Conservation (phyloP, 2,888 invertebrate genomes). For the Nyleta sp. region DNA sequence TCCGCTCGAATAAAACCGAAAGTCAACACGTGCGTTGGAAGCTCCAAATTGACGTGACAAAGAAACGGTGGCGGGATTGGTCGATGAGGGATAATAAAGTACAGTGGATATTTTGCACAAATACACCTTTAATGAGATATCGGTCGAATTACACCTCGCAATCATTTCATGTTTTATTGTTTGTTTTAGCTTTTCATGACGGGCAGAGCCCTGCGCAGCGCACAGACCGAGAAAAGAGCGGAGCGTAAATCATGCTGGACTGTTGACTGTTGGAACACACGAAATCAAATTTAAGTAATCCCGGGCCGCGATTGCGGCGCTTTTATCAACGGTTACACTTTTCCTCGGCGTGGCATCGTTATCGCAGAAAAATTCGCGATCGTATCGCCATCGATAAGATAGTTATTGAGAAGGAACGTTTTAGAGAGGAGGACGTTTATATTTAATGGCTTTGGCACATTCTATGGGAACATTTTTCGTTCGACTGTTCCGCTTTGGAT, state of each 20-base stretch:
- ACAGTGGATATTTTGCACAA: slow-evolving; percentile 42
- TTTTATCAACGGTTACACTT: slow-evolving; percentile 28
- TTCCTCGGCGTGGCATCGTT: slow-evolving; percentile 10
- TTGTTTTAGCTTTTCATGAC: too few relatives aligned
- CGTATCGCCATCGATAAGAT: slow-evolving; percentile 16
- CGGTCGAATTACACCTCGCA: slow-evolving; percentile 28
- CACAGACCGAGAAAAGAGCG: slow-evolving; percentile 4
- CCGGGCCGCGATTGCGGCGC: slow-evolving; percentile 3
- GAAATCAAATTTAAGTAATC: slow-evolving; percentile 36
- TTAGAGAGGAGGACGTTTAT: too few relatives aligned
- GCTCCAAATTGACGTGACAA: slow-evolving; percentile 7
- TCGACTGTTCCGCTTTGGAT: too few relatives aligned
- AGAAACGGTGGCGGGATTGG: slow-evolving; percentile 42
- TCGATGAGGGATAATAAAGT: slow-evolving; percentile 51
- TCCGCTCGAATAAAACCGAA: slow-evolving; percentile 12
- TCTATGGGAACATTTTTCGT: too few relatives aligned
- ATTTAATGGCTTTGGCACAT: too few relatives aligned
- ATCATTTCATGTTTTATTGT: background rate
- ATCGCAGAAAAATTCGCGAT: slow-evolving; percentile 33
- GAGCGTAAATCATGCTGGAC: slow-evolving; percentile 13
- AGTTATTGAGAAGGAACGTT: too few relatives aligned
- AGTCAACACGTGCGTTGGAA: slow-evolving; percentile 7
- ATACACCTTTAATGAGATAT: slow-evolving; percentile 51
- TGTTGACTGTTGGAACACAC: slow-evolving; percentile 21
- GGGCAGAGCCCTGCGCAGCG: too few relatives aligned